Evolutionary conservation across 2,797 vertebrate genomes (phyloP), one percentile per base, ranked within the genome.

Genomic region (Poecilia picta): DNA sequence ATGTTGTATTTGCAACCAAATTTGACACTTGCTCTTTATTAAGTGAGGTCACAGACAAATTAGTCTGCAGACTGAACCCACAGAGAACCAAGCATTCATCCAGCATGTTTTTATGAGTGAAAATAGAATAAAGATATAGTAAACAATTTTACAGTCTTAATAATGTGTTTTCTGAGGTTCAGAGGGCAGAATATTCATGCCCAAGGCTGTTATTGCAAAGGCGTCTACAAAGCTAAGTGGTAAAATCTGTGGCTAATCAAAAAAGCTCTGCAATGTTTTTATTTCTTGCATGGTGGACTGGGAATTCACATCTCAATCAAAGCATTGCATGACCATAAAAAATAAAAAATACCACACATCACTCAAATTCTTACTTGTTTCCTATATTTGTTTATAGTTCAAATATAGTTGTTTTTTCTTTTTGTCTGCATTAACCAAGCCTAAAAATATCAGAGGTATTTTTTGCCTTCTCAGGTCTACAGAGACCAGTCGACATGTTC

Each of bases 391-490:
- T 12, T 25, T 68, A 41, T 68, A 68, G 33, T 41, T 41, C 36
- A 68, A 68, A 6, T 2, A n/a, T 25, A 47, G 23, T 4, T 39
- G 10, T 18, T 12, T n/a, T 45, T 18, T 55, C 16, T 53, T 55
- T 41, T 51, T 55, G 64, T 11, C 45, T 20, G 5, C 71, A 43
- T 20, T 15, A 41, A 55, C 39, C 49, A 55, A 45, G 16, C 36
- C 47, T 55, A 51, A 77, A 71, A 71, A n/a, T 77, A 28, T 53
- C n/a, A 43, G 31, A 53, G 49, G 10, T 33, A 45, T 43, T 25
- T 55, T 51, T n/a, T n/a, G 49, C 23, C 47, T 49, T 51, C 23
- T 51, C 25, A 43, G 31, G 36, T 64, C 77, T 62, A 16, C 31
- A 62, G 66, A 53, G 20, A 72, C 51, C 45, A 41, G 39, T 45